A percentile compares a stretch with the other conserved stretches of the same genome.
Evolutionary conservation across 2,888 invertebrate genomes (phyloP).

Genomic region (Andrena trimmerana): DNA sequence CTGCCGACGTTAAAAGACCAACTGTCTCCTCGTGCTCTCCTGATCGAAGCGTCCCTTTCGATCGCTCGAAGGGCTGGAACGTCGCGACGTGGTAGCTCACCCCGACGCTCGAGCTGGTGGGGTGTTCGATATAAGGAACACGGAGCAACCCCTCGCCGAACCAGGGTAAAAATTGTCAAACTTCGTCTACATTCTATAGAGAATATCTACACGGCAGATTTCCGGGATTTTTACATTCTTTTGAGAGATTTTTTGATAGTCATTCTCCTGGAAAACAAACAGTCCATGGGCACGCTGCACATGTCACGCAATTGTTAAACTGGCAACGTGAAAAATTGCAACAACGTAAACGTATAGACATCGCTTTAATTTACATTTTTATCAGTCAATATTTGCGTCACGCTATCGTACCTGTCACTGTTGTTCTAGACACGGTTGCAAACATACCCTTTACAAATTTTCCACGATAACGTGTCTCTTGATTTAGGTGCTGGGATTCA

Average conservation of each 20-base stretch:
- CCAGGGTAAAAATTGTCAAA: slow-evolving; percentile 5
- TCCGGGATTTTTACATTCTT: neutral
- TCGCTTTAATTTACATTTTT: slow-evolving; percentile 35
- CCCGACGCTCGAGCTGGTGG: slow-evolving; percentile 10
- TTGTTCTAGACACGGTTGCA: neutral
- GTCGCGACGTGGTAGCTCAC: slow-evolving; percentile 67
- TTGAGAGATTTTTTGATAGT: neutral
- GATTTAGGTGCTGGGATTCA: slow-evolving; percentile 88
- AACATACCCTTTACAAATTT: neutral
- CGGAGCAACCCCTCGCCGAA: neutral
- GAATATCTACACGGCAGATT: neutral
- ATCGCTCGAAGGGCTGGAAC: slow-evolving; percentile 71
- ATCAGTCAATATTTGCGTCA: slow-evolving; percentile 11
- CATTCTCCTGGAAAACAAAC: no score
- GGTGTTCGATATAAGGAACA: slow-evolving; percentile 28
- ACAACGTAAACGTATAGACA: neutral
- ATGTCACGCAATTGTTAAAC: neutral
- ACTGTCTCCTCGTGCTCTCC: slow-evolving; percentile 74
- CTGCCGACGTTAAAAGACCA: slow-evolving; percentile 57
- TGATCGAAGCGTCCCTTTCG: slow-evolving; percentile 77
- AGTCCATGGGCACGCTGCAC: neutral
- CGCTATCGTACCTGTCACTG: neutral
- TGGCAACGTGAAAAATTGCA: neutral
- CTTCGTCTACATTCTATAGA: neutral
- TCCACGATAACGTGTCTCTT: slow-evolving; percentile 11